phyloP scores from a whole-genome alignment of 2,888 invertebrate species.

The Standfussiana lucernea region DNA sequence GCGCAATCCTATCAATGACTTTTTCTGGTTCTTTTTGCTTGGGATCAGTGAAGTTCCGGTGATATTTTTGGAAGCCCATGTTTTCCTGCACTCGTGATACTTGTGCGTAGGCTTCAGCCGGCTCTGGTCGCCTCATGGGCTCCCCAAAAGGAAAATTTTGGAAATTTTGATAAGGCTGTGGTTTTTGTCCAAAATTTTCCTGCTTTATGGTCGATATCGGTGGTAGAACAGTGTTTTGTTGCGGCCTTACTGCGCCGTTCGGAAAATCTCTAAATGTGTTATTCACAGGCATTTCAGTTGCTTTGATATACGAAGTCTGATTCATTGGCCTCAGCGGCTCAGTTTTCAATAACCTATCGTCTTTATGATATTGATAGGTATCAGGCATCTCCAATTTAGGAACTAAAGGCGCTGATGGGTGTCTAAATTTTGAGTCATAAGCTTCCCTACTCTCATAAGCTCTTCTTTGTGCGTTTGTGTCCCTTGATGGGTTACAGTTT shows the following conservation, averaged over 20 bases:
- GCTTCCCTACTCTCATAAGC: slow-evolving; percentile 83
- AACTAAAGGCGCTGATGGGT: slow-evolving; percentile 85
- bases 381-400: slow-evolving; percentile 88
- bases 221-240: slow-evolving; percentile 83
- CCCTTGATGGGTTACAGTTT: slow-evolving; percentile 81
- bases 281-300: slow-evolving; percentile 74
- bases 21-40: slow-evolving; percentile 77
- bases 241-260: slow-evolving; percentile 77
- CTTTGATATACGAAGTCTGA: slow-evolving; percentile 77
- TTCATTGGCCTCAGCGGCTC: slow-evolving; percentile 77
- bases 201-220: slow-evolving; percentile 90
- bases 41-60: slow-evolving; percentile 77
- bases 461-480: slow-evolving; percentile 86
- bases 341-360: slow-evolving; percentile 81
- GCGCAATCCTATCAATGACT: slow-evolving; percentile 69
- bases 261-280: slow-evolving; percentile 81
- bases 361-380: slow-evolving; percentile 85
- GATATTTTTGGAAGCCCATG: slow-evolving; percentile 86
- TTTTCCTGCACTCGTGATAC: slow-evolving; percentile 81
- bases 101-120: slow-evolving; percentile 77
- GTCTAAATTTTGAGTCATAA: slow-evolving; percentile 86
- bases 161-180: slow-evolving; percentile 81
- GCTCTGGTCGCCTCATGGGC: slow-evolving; percentile 75
- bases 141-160: slow-evolving; percentile 81
- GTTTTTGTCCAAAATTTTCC: slow-evolving; percentile 85